Base-by-base conservation (phyloP, 2,113 vertebrate genomes). In the Cephalopholis sonnerati region DNA sequence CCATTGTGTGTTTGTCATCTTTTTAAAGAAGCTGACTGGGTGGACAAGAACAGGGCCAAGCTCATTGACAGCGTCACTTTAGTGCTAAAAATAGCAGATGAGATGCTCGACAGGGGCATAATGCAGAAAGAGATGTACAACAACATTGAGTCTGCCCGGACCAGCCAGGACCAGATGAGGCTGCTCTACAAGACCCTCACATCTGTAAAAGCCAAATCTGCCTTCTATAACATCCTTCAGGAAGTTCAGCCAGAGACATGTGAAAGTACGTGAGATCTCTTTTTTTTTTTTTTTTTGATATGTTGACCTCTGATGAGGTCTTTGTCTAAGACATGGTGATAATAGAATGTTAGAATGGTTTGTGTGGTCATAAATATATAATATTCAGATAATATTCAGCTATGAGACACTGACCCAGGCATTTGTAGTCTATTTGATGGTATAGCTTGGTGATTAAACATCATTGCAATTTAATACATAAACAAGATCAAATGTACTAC, bases 131-230 rank as follows among this genome's bases (percentile, higher is more conserved):
- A 88, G 71, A 39, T 7, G 4, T 84, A 84, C 27, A 7, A n/a
- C 50, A 67, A 82, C 18, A 82, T 90, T 7, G 1, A 8, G 15
- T 39, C 41, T 32, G 53, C 32, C 0, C 0, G 0, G 0, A 81
- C 63, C 29, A 70, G 29, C 15, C 81, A 86, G 29, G 78, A 81
- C 4, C 20, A 82, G 68, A 91, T 87, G 89, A 84, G 89, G 59
- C 7, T 32, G 20, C 44, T 91, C 46, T 79, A 70, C 46, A 7
- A 2, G 0, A 36, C 29, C 13, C 66, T 88, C 12, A 70, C 15
- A 3, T n/a, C 9, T 58, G 3, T 2, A 27, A 39, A 50, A 57
- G 54, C 41, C 10, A 89, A 87, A 77, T 74, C 25, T 55, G 9
- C 3, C 11, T 83, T 91, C 32, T 88, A 48, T 48, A 70, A 16